phyloP scores from a whole-genome alignment of 2,888 invertebrate species.

The Zelleria hepariella region DNA sequence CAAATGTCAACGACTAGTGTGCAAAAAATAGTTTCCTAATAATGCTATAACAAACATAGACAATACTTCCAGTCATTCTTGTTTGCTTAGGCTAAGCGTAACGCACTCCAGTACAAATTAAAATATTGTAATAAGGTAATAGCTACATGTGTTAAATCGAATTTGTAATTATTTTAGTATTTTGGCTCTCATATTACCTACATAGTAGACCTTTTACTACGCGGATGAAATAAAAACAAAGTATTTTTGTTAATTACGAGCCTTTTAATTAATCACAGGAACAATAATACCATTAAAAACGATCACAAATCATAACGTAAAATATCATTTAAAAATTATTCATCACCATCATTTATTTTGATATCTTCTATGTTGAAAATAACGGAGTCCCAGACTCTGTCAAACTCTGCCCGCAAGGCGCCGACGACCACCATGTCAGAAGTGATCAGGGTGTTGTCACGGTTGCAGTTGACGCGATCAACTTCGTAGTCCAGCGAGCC shows the following conservation, averaged over 20 bases:
- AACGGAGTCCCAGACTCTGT: slow-evolving; percentile 36
- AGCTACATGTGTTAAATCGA: slow-evolving; percentile 3
- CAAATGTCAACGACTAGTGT: neutral
- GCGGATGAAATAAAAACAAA: slow-evolving; percentile 50
- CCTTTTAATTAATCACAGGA: slow-evolving; percentile 35
- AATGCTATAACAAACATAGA: neutral
- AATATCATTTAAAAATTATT: neutral
- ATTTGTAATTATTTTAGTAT: neutral
- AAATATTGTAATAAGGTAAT: slow-evolving; percentile 18
- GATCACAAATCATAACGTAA: neutral
- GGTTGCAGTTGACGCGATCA: slow-evolving; percentile 29
- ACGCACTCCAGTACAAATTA: slow-evolving; percentile 64
- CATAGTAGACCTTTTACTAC: slow-evolving; percentile 27
- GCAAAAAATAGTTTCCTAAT: neutral
- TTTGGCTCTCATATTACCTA: slow-evolving; percentile 7
- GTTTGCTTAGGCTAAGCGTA: slow-evolving; percentile 32
- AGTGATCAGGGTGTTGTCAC: slow-evolving; percentile 37
- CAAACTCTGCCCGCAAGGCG: slow-evolving; percentile 38
- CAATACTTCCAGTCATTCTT: slow-evolving; percentile 3
- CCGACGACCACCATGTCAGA: slow-evolving; percentile 30
- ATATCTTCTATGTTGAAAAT: slow-evolving; percentile 11
- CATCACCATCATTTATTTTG: slow-evolving; percentile 8
- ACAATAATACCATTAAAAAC: neutral
- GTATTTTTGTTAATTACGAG: slow-evolving; percentile 53
- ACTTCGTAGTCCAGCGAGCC: slow-evolving; percentile 41